Evolutionary conservation across 2,113 vertebrate genomes (phyloP).

Genomic region (Progne subis): DNA sequence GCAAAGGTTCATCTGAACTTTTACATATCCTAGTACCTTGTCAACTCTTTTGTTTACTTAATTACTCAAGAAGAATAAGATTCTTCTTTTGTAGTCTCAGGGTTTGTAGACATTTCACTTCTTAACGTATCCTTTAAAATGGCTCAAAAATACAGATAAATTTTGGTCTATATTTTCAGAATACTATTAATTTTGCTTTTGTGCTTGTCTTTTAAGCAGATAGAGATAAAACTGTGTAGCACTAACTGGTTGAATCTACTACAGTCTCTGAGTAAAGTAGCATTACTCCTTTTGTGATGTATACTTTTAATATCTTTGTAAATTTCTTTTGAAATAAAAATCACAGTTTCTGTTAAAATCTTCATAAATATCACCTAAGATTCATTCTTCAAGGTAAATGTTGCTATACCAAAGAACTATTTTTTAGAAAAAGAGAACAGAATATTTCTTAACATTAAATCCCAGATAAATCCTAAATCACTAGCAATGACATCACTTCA

Average conservation of each 20-base stretch:
- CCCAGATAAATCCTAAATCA: background rate
- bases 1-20: background rate
- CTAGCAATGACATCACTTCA: background rate
- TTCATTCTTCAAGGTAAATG: background rate
- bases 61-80: background rate
- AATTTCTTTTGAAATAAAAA: background rate
- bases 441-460: background rate
- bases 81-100: background rate
- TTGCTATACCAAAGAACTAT: background rate
- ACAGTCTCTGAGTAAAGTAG: background rate
- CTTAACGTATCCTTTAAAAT: background rate
- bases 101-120: background rate
- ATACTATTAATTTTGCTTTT: background rate
- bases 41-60: background rate
- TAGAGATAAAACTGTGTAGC: background rate
- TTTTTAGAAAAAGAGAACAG: background rate
- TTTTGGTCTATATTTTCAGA: background rate
- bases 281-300: background rate
- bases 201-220: background rate
- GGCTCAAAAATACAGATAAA: background rate
- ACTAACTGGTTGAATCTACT: fast-evolving
- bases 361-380: background rate
- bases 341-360: background rate
- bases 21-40: background rate
- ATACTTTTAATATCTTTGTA: background rate